Percentiles rank a stretch among this genome's conserved stretches.
These are phyloP conservation scores for Timandra comae DNA, from an alignment of 2,888 invertebrate genomes.

Conservation along the genomic window DNA sequence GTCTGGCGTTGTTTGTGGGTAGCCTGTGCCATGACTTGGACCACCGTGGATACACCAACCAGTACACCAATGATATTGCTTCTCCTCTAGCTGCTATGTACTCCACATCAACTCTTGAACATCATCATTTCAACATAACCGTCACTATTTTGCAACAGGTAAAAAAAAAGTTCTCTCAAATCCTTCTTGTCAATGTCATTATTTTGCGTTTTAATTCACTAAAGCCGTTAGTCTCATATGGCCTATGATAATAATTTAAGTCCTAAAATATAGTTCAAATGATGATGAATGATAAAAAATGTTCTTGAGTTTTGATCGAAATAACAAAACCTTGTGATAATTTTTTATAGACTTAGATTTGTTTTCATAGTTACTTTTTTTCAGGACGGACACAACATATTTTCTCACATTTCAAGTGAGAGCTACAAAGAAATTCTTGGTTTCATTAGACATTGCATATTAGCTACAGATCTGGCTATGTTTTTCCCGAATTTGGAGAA, in stretches of 20 bases:
- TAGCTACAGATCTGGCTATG: conserved; percentile 89
- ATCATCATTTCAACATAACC: conserved; percentile 93
- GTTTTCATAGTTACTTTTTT: no score
- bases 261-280: no score
- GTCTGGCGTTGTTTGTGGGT: conserved; percentile 86
- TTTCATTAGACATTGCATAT: conserved; percentile 86
- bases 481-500: conserved; percentile 86
- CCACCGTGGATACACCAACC: conserved; percentile 90
- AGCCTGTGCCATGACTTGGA: conserved; percentile 91
- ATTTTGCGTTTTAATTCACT: no score
- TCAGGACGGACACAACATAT: conserved; percentile 91
- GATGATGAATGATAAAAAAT: no score
- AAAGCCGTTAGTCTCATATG: no score
- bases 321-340: no score
- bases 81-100: conserved; percentile 90
- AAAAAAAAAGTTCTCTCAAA: no score
- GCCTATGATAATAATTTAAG: no score
- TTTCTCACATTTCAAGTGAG: conserved; percentile 81
- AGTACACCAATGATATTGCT: conserved; percentile 88
- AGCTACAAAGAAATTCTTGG: conserved; percentile 87
- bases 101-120: conserved; percentile 90
- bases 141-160: conserved; percentile 89
- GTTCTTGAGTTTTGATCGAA: no score
- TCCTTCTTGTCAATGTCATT: no score
- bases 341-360: no score